Conservation (phyloP, 1,140 invertebrate species). For the Drosophila varians region DNA sequence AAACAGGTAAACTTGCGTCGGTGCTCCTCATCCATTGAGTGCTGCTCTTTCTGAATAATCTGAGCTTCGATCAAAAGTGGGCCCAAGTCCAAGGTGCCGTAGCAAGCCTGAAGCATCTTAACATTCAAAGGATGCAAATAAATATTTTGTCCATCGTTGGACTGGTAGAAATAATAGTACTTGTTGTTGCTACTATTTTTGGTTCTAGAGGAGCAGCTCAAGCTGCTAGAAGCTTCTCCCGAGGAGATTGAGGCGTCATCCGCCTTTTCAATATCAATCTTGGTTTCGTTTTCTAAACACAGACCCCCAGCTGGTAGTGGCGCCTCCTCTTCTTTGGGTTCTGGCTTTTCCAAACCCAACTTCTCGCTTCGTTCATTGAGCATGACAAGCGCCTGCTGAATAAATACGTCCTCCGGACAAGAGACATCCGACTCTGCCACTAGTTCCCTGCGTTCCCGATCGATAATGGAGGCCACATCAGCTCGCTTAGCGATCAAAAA, state of each 20-base stretch:
- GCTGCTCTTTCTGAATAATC: constrained; percentile 93
- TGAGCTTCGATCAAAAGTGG: constrained; percentile 89
- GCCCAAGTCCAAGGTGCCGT: constrained; percentile 91
- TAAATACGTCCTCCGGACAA: constrained; percentile 92
- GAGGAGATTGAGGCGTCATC: constrained; percentile 63
- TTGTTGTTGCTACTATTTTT: constrained; percentile 77
- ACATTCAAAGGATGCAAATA: constrained; percentile 96
- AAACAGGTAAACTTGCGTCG: constrained; percentile 91
- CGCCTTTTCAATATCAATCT: constrained; percentile 43
- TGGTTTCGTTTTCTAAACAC: constrained; percentile 8
- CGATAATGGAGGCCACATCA: constrained; percentile 88
- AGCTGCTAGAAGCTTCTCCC: constrained; percentile 40
- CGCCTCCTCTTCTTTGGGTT: constrained; percentile 27
- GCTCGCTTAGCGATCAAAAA: constrained; percentile 88
- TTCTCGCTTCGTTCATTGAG: constrained; percentile 83
- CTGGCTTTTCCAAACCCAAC: constrained; percentile 39
- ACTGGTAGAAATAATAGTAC: constrained; percentile 95
- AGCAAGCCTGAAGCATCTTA: constrained; percentile 93
- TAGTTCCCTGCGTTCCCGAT: constrained; percentile 89
- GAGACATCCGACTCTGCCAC: constrained; percentile 87
- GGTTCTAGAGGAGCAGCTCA: constrained; percentile 54
- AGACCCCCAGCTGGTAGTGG: background rate
- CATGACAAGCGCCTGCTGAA: constrained; percentile 90
- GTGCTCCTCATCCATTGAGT: constrained; percentile 92
- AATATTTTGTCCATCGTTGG: constrained; percentile 94